Conservation (phyloP, 2,113 vertebrate genomes). For the Limanda limanda region DNA sequence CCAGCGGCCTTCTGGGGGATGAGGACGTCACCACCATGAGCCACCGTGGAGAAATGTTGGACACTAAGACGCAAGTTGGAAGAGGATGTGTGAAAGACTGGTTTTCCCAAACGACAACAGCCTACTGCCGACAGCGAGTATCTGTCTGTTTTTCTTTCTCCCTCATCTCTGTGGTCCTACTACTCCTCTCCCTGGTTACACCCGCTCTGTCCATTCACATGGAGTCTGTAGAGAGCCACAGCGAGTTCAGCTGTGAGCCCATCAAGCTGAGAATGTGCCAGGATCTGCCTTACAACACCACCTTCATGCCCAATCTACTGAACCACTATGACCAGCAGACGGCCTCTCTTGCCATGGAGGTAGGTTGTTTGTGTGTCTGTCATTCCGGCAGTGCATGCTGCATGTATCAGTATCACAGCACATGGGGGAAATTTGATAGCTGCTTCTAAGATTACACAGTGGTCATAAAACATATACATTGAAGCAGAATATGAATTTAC, state of each 20-base stretch:
- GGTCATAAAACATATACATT: not conserved
- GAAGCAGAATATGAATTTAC: not conserved
- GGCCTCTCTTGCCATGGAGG: conserved; percentile 97
- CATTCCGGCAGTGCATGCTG: not conserved
- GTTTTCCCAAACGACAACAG: conserved; percentile 25
- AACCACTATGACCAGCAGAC: conserved; percentile 99
- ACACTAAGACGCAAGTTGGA: conserved; percentile 45
- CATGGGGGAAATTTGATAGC: conserved; percentile 31
- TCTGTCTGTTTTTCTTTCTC: conserved; percentile 14
- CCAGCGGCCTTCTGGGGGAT: conserved; percentile 10
- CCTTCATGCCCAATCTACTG: conserved; percentile 98
- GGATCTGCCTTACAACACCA: conserved; percentile 96
- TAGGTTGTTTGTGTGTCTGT: conserved; percentile 71
- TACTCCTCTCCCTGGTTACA: conserved; percentile 57
- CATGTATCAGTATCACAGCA: conserved; percentile 11
- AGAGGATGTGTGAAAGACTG: conserved; percentile 32
- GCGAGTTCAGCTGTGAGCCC: conserved; percentile 95
- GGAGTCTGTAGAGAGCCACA: conserved; percentile 85
- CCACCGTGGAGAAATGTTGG: conserved; percentile 47
- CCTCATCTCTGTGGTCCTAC: conserved; percentile 47
- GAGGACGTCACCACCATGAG: conserved; percentile 31
- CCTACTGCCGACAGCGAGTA: conserved; percentile 9
- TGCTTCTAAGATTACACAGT: conserved; percentile 16
- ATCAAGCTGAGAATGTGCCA: conserved; percentile 97
- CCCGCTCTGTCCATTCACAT: conserved; percentile 74